Base-by-base conservation (phyloP, 2,888 invertebrate genomes). In the Octonoba sinensis region DNA sequence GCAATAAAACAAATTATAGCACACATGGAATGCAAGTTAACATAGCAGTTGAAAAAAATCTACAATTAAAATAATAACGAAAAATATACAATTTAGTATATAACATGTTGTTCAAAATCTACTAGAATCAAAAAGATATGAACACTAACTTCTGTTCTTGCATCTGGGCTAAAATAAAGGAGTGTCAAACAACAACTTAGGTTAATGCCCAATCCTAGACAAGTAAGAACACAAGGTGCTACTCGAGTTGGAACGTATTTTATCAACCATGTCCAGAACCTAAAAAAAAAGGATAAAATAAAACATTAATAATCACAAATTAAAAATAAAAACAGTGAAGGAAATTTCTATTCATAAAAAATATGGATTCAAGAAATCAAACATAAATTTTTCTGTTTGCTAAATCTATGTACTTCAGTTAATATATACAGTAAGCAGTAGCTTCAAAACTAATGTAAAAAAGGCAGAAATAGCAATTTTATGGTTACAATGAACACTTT, bases 221-320 rank as follows among this genome's bases (percentile, higher is more conserved):
- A 92, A 85, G 99, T 99, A 88, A 99, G 95, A 88, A 97, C 92
- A 92, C 99, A 99, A 87, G 99, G 99, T 73, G 99, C 99, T 85
- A 99, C 92, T 95, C 96, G 97, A 85, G 95, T 89, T 59, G 99
- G 99, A 83, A 95, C 93, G 90, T 93, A 88, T 36, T 93, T 92
- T 51, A 96, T 95, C 85, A 98, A 91, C 95, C 95, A 97, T 89
- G 95, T 93, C 99, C 99, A 99, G 93, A 96, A 99, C 71, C 94
- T 94, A 90, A 97, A 97, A 75, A 1, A 64, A 47, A 62, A 67
- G 24, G 1, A 15, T 47, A 13, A 36, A 15, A 18, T 12, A 64
- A 13, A 24, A 22, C 15, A 13, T 18, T 60, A 60, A 27, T 18
- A 6, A 15, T 51, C 15, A 56, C 8, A 36, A 49, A 72, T 44